phyloP scores from a whole-genome alignment of 2,113 vertebrate genomes.

The Eurystomus gularis region DNA sequence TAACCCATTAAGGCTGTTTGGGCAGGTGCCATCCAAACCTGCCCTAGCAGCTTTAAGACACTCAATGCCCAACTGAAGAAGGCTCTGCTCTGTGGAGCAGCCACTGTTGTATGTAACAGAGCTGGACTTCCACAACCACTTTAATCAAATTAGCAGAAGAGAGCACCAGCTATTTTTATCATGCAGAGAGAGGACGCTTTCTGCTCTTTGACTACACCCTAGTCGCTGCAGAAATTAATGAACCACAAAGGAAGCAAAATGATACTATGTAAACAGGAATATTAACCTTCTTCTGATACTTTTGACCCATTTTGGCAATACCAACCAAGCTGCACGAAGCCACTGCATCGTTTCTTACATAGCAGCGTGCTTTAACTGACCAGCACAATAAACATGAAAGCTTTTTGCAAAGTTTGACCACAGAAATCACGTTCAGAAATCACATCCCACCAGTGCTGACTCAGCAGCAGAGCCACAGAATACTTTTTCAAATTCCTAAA shows the following conservation, averaged over 20 bases:
- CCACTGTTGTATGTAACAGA: neutral
- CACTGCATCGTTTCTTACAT: neutral
- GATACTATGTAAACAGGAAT: conserved; percentile 1
- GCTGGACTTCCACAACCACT: neutral
- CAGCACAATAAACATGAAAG: neutral
- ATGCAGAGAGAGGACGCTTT: neutral
- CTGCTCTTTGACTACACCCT: neutral
- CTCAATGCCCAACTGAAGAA: neutral
- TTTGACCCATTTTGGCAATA: neutral
- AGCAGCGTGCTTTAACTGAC: neutral
- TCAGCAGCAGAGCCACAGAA: neutral
- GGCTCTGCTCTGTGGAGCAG: neutral
- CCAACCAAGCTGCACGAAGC: neutral
- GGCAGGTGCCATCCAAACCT: neutral
- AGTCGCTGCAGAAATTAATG: neutral
- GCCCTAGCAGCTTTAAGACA: neutral
- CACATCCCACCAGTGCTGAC: neutral
- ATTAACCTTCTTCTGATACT: neutral
- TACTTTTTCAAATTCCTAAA: neutral
- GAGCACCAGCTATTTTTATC: neutral
- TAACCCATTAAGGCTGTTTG: neutral
- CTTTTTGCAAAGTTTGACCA: neutral
- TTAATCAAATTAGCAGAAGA: neutral
- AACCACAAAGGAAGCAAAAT: conserved; percentile 6
- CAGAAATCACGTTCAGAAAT: conserved; percentile 4